These are phyloP conservation scores for Tamias sibiricus DNA, from an alignment of 2,113 vertebrate species.

Conservation along the genomic window DNA sequence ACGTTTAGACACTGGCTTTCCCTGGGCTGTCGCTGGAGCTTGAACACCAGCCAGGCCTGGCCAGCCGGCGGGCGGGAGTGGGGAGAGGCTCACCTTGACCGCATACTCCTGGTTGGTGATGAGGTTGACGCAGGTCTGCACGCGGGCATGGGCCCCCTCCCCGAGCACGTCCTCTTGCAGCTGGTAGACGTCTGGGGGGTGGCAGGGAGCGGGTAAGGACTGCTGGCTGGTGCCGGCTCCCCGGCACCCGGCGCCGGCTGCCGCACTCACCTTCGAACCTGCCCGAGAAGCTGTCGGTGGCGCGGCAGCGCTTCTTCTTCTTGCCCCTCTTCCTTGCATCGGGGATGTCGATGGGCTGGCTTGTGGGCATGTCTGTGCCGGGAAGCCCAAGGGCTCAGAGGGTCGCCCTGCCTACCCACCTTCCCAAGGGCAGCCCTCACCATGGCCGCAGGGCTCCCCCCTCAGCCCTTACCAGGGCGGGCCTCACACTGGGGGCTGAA, in stretches of 20 bases:
- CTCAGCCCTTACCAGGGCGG: conserved; percentile 90
- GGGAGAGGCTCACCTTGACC: conserved; percentile 91
- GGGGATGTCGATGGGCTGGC: conserved; percentile 97
- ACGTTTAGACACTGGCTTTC: conserved; percentile 45
- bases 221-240: accelerated
- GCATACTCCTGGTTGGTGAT: conserved; percentile 99
- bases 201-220: background rate
- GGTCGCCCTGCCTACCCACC: too few species aligned
- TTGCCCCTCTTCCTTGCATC: conserved; percentile 98
- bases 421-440: background rate
- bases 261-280: conserved; percentile 92
- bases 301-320: conserved; percentile 98
- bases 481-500: conserved; percentile 94
- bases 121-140: conserved; percentile 96
- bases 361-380: conserved; percentile 93
- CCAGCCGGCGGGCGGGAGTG: accelerated
- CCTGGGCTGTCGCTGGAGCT: background rate
- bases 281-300: conserved; percentile 98
- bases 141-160: conserved; percentile 96
- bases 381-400: background rate
- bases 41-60: background rate
- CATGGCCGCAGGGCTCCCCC: background rate
- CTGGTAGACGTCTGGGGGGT: conserved; percentile 94
- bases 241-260: accelerated
- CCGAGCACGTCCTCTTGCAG: conserved; percentile 97